A percentile compares a stretch with the other conserved stretches of the same genome.
Evolutionary conservation across 2,888 invertebrate species (phyloP).

Genomic region (Erebia aethiops): DNA sequence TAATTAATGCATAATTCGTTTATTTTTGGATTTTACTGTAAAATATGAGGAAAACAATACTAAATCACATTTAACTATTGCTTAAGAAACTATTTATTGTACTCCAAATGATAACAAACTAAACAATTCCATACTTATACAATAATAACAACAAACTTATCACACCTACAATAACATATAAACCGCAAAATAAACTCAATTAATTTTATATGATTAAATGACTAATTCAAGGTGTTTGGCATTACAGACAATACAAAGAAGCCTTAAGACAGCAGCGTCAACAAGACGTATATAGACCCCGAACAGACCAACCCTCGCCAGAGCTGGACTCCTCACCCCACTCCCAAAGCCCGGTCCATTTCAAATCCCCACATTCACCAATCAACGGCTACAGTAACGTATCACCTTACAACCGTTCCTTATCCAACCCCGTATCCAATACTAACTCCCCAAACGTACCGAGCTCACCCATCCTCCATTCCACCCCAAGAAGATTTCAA

Average conservation of each 20-base stretch:
- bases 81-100: neutral
- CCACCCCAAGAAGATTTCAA: constrained; percentile 77
- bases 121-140: constrained; percentile 5
- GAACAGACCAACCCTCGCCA: constrained; percentile 83
- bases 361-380: constrained; percentile 75
- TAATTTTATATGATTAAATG: neutral
- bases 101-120: neutral
- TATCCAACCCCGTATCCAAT: constrained; percentile 47
- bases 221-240: constrained; percentile 15
- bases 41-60: constrained; percentile 7
- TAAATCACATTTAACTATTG: constrained; percentile 1
- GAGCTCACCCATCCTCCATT: constrained; percentile 75
- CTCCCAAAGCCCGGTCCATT: constrained; percentile 77
- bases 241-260: constrained; percentile 93
- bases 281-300: constrained; percentile 90
- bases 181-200: neutral
- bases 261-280: constrained; percentile 92
- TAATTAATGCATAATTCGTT: neutral
- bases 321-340: constrained; percentile 81
- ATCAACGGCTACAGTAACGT: constrained; percentile 82
- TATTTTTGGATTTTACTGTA: neutral
- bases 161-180: constrained; percentile 5
- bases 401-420: constrained; percentile 73
- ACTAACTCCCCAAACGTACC: constrained; percentile 64
- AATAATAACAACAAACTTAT: constrained; percentile 13